These are phyloP conservation scores for Peromyscus nudipes DNA, from an alignment of 2,797 vertebrate genomes.

Conservation along the genomic window DNA sequence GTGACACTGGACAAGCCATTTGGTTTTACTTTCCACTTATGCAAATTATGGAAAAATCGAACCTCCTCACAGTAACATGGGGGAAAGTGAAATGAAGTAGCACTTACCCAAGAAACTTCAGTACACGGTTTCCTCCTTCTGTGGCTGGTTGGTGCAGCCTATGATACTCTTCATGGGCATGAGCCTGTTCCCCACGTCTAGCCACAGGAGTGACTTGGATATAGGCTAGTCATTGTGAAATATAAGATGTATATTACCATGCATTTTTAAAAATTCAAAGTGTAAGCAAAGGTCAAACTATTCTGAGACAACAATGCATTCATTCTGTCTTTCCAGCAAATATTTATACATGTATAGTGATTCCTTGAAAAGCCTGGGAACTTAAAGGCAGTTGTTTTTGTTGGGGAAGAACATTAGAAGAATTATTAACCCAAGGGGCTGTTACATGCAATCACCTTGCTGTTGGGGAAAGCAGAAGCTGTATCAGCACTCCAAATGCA, in stretches of 20 bases:
- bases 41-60: background rate
- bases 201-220: background rate
- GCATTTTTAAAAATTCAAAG: conserved; percentile 14
- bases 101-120: background rate
- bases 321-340: conserved; percentile 28
- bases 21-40: background rate
- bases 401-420: conserved; percentile 16
- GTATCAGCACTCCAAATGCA: background rate
- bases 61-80: background rate
- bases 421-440: background rate
- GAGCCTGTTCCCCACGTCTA: background rate
- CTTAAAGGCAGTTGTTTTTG: background rate
- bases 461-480: background rate
- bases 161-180: background rate
- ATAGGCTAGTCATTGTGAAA: conserved; percentile 1
- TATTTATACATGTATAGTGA: background rate
- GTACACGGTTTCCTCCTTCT: background rate
- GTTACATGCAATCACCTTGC: background rate
- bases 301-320: background rate
- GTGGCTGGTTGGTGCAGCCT: background rate
- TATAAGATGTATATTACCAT: background rate
- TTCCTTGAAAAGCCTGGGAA: background rate
- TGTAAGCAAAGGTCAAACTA: conserved; percentile 30
- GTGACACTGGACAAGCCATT: background rate
- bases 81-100: background rate